These are phyloP conservation scores for Ctenodactylus gundi DNA, from an alignment of 2,113 vertebrate genomes.

Conservation along the genomic window DNA sequence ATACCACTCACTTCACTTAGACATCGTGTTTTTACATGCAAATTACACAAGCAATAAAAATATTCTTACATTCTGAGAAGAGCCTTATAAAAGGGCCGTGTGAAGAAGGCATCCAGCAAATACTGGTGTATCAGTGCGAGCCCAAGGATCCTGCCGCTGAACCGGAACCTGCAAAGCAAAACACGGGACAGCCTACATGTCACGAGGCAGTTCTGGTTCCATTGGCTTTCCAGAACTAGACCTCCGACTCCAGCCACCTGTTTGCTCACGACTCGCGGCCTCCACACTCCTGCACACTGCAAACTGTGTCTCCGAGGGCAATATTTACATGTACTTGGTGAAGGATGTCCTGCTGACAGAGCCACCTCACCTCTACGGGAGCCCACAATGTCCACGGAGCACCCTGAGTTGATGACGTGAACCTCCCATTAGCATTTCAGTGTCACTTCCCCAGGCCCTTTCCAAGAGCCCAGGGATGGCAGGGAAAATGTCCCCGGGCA, in stretches of 20 bases:
- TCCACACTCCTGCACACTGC: accelerated
- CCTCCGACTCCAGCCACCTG: background rate
- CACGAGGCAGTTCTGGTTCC: background rate
- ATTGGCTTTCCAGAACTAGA: background rate
- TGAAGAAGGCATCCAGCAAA: slow-evolving; percentile 98
- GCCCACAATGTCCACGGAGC: background rate
- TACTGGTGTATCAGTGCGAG: slow-evolving; percentile 98
- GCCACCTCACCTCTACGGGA: background rate
- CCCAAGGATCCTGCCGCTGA: slow-evolving; percentile 97
- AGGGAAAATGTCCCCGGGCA: background rate
- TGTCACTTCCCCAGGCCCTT: background rate
- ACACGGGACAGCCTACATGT: background rate
- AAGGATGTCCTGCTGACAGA: background rate
- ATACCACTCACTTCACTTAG: too few species aligned
- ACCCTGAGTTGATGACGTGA: background rate
- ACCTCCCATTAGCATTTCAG: background rate
- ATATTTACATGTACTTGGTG: background rate
- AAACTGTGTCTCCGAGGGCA: background rate
- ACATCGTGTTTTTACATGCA: background rate
- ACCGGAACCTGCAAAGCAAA: slow-evolving; percentile 92
- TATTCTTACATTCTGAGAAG: slow-evolving; percentile 94
- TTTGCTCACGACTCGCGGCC: background rate
- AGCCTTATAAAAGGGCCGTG: slow-evolving; percentile 98
- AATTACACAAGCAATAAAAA: slow-evolving; percentile 9
- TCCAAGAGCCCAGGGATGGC: background rate